Evolutionary conservation across 2,797 vertebrate genomes (phyloP), one percentile per base, ranked within the genome.

Genomic region (Falco concolor): DNA sequence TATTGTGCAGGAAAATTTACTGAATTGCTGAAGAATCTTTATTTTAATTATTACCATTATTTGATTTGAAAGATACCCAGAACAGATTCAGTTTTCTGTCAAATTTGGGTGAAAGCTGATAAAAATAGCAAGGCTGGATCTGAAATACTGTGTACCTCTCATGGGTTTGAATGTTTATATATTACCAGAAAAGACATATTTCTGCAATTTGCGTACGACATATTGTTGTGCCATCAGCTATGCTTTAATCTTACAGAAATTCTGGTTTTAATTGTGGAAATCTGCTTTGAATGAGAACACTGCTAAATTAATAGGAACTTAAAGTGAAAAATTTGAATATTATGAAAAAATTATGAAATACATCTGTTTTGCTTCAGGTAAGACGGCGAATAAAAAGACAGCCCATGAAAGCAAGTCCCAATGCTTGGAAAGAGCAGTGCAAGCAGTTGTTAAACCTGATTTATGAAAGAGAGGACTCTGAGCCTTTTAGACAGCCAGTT

Each of bases 401-500:
- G 6, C 98, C 98, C 13, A 95, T 98, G 83, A 98, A 96, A 83
- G 96, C 98, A 88, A 98, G 98, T 81, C 97, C 98, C 21, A 98
- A 97, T 82, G 98, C 97, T 23, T 99, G 99, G 99, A 98, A 95
- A 19, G 97, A 97, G 63, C 98, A 99, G 16, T 99, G 99, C 96
- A 97, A 98, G 93, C 99, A 99, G 64, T 97, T 99, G 59, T 74
- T 99, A 87, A 98, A 98, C 64, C 98, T 98, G 47, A 99, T 99
- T 98, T 98, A 98, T 40, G 97, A 98, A 80, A 98, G 98, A n/a
- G 97, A 98, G 27, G 99, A 99, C 93, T 99, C 99, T 0, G 98
- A 99, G 88, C 99, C 99, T 1, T 99, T 99, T 96, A 98, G 99
- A 45, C 99, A 98, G 88, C 98, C 99, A 0, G 98, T 99, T 38